Evolutionary conservation across 2,797 vertebrate genomes (phyloP).

Genomic region (Dallia pectoralis): DNA sequence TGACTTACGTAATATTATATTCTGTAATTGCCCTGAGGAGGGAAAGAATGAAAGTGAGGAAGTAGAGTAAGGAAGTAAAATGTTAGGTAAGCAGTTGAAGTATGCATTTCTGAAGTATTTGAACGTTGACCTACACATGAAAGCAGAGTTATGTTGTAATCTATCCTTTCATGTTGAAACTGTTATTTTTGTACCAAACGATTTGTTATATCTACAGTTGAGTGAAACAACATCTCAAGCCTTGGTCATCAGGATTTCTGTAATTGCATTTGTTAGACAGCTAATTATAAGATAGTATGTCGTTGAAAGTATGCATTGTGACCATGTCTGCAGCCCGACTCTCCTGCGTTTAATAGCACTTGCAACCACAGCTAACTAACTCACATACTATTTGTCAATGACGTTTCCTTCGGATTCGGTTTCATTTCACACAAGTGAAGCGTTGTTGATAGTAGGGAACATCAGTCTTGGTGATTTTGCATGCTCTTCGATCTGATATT

Average conservation of each 20-base stretch:
- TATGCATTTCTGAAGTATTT: conserved; percentile 56
- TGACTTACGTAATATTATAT: not conserved
- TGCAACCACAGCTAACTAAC: conserved; percentile 59
- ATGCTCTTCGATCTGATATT: conserved; percentile 74
- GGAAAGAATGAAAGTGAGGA: conserved; percentile 20
- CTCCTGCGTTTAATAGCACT: conserved; percentile 50
- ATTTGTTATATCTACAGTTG: conserved; percentile 20
- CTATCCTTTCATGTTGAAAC: conserved; percentile 37
- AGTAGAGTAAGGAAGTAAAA: conserved; percentile 37
- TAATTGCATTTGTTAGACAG: conserved; percentile 24
- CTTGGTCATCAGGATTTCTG: conserved; percentile 27
- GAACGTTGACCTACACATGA: conserved; percentile 44
- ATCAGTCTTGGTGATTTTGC: conserved; percentile 66
- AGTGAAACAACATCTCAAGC: conserved; percentile 12
- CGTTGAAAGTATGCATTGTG: conserved; percentile 34
- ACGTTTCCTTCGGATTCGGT: conserved; percentile 43
- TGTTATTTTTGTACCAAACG: conserved; percentile 35
- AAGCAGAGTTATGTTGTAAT: conserved; percentile 51
- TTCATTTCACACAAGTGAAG: conserved; percentile 44
- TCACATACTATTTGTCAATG: conserved; percentile 8
- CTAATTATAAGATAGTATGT: conserved; percentile 22
- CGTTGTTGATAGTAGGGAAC: conserved; percentile 31
- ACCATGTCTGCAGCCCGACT: conserved; percentile 50
- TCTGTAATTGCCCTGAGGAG: not conserved
- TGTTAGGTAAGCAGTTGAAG: conserved; percentile 12